phyloP scores from a whole-genome alignment of 2,888 invertebrate genomes.

The Stenodera caucasica region DNA sequence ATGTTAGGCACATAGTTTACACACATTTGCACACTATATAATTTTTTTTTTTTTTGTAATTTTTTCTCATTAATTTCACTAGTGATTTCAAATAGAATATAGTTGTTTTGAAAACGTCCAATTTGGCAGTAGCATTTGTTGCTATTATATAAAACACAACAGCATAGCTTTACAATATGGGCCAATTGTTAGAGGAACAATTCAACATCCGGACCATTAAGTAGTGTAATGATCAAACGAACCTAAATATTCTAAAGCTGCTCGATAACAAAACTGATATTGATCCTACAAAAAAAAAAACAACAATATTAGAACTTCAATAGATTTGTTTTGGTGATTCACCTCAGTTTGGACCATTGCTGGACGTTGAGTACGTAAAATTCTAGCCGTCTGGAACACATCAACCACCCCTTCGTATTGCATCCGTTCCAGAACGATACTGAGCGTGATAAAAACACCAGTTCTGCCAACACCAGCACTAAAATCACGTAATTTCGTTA shows the following conservation, averaged over 20 bases:
- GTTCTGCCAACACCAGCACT: slow-evolving; percentile 98
- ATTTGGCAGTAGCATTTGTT: slow-evolving; percentile 44
- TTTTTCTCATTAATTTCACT: slow-evolving; percentile 38
- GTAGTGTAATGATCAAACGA: slow-evolving; percentile 96
- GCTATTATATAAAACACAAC: slow-evolving; percentile 35
- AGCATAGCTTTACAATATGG: slow-evolving; percentile 24
- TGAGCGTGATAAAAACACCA: slow-evolving; percentile 97
- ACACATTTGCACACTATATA: slow-evolving; percentile 52
- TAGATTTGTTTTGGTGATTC: slow-evolving; percentile 35
- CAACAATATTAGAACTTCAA: slow-evolving; percentile 5
- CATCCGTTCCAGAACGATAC: slow-evolving; percentile 98
- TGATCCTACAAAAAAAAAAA: slow-evolving; percentile 75
- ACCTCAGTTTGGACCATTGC: slow-evolving; percentile 99
- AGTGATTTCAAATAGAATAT: slow-evolving; percentile 32
- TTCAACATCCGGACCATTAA: slow-evolving; percentile 60
- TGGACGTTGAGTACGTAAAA: slow-evolving; percentile 95
- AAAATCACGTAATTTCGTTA: slow-evolving; percentile 45
- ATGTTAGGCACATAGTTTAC: slow-evolving; percentile 54
- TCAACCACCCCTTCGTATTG: slow-evolving; percentile 98
- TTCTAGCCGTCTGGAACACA: slow-evolving; percentile 98
- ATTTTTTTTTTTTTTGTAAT: slow-evolving; percentile 20
- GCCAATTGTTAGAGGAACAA: slow-evolving; percentile 34
- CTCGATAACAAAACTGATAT: slow-evolving; percentile 99
- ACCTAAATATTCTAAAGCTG: slow-evolving; percentile 96
- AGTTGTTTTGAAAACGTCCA: slow-evolving; percentile 31